Evolutionary conservation across 2,797 vertebrate species (phyloP).

Genomic region (Poeciliopsis turneri): DNA sequence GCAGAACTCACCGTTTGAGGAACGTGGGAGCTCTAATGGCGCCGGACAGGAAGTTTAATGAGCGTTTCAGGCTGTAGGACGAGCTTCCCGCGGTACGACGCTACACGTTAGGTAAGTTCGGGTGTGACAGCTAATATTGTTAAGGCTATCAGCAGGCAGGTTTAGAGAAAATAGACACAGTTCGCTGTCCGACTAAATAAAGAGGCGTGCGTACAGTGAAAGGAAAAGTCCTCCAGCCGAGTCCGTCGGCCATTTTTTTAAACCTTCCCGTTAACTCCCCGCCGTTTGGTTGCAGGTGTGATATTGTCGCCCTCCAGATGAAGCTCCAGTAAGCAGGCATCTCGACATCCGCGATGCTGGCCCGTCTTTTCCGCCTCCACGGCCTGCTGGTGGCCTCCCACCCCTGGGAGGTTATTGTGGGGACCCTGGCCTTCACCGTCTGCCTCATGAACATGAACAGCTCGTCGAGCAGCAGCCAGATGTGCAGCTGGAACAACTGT

Average conservation of each 20-base stretch:
- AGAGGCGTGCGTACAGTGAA: neutral
- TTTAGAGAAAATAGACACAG: neutral
- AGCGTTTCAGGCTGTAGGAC: neutral
- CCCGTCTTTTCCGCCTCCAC: conserved; percentile 90
- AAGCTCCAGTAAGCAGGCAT: neutral
- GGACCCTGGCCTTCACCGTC: conserved; percentile 92
- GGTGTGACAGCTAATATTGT: conserved; percentile 25
- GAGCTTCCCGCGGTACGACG: conserved; percentile 5
- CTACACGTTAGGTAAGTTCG: neutral
- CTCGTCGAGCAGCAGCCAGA: conserved; percentile 88
- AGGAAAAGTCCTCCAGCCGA: no score
- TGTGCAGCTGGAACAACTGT: conserved; percentile 95
- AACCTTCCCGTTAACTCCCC: neutral
- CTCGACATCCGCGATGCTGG: conserved; percentile 87
- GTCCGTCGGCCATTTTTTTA: neutral
- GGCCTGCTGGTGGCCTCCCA: conserved; percentile 97
- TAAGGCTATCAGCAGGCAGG: conserved; percentile 8
- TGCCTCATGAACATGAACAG: conserved; percentile 99
- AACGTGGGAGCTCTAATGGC: neutral
- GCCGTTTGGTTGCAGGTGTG: neutral
- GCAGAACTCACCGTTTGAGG: neutral
- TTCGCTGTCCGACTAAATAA: neutral
- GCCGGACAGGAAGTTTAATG: accelerated
- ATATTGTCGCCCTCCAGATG: conserved; percentile 1
- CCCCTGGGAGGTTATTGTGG: conserved; percentile 98